Percentiles rank a stretch among this genome's conserved stretches.
Conservation (phyloP, 2,113 vertebrate species). For the Smithornis capensis region DNA sequence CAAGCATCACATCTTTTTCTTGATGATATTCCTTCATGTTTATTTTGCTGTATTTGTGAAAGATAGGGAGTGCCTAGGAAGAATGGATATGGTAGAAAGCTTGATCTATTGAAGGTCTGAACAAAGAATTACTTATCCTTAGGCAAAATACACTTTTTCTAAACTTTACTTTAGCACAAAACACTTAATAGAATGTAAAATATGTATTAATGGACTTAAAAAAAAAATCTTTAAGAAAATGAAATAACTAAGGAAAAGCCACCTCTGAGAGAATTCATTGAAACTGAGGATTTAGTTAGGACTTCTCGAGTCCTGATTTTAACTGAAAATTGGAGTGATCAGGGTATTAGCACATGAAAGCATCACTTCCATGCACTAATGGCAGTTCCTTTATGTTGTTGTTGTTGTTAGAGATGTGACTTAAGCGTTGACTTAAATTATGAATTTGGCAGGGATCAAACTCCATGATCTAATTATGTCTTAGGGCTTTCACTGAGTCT, state of each 20-base stretch:
- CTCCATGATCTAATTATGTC: slow-evolving; percentile 60
- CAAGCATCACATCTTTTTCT: slow-evolving; percentile 25
- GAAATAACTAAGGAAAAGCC: background rate
- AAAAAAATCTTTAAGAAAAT: background rate
- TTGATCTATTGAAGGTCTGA: slow-evolving; percentile 36
- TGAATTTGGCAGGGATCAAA: slow-evolving; percentile 64
- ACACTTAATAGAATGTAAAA: slow-evolving; percentile 26
- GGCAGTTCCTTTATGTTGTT: slow-evolving; percentile 52
- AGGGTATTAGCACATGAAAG: slow-evolving; percentile 62
- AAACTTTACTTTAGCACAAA: slow-evolving; percentile 49
- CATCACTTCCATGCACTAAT: slow-evolving; percentile 18
- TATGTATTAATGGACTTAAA: background rate
- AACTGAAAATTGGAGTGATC: slow-evolving; percentile 33
- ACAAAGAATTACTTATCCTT: slow-evolving; percentile 53
- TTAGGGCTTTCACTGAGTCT: slow-evolving; percentile 32
- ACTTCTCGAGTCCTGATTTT: background rate
- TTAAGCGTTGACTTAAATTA: slow-evolving; percentile 63
- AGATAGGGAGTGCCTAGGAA: background rate
- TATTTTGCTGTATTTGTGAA: slow-evolving; percentile 19
- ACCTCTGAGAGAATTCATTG: background rate
- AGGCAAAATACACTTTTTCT: slow-evolving; percentile 52
- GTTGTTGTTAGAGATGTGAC: slow-evolving; percentile 48
- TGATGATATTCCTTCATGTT: slow-evolving; percentile 15
- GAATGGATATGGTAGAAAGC: background rate
- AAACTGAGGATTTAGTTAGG: background rate